phyloP scores from a whole-genome alignment of 2,797 vertebrate species.

The Pipistrellus pygmaeus region DNA sequence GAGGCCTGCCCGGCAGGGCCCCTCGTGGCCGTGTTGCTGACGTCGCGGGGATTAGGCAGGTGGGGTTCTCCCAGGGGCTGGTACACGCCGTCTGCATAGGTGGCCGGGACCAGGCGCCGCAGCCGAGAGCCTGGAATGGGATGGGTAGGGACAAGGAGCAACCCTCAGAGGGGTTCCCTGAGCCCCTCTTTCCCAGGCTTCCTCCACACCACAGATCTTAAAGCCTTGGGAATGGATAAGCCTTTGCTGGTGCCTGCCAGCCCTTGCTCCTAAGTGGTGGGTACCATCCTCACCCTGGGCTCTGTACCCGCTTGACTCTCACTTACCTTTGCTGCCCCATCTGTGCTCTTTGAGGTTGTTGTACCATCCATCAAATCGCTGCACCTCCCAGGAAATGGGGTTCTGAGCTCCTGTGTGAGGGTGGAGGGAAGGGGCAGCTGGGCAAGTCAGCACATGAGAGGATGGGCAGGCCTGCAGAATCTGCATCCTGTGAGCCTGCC shows the following conservation, averaged over 20 bases:
- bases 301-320: not conserved
- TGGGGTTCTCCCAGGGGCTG: conserved; percentile 89
- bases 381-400: conserved; percentile 91
- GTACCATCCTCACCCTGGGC: not conserved
- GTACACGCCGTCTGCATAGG: conserved; percentile 94
- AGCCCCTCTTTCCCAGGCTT: not conserved
- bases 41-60: conserved; percentile 91
- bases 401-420: conserved; percentile 85
- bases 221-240: not conserved
- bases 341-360: conserved; percentile 93
- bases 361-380: conserved; percentile 97
- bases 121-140: conserved; percentile 89
- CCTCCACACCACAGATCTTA: not conserved
- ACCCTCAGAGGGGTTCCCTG: not conserved
- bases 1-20: conserved; percentile 92
- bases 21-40: conserved; percentile 87
- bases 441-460: not conserved
- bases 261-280: not conserved
- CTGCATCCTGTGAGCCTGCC: not conserved
- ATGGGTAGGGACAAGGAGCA: not conserved
- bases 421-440: not conserved
- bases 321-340: conserved; percentile 91
- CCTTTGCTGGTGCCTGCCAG: not conserved
- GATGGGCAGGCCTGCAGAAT: not conserved
- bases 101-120: conserved; percentile 92